phyloP scores from a whole-genome alignment of 2,113 vertebrate species.

The Lamprotornis superbus region DNA sequence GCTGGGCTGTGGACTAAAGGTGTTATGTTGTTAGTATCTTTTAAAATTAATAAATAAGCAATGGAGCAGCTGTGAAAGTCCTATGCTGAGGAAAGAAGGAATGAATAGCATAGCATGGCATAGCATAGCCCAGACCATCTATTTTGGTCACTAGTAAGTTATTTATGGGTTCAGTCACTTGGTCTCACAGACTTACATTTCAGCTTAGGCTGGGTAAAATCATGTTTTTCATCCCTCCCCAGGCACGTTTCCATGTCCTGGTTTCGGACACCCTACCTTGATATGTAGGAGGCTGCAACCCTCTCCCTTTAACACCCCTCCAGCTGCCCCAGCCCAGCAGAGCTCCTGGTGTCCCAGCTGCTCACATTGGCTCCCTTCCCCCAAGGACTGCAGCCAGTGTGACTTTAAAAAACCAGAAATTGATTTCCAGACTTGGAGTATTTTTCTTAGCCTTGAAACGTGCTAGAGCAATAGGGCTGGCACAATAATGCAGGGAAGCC shows the following conservation, averaged over 20 bases:
- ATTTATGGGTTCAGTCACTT: not conserved
- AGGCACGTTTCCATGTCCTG: not conserved
- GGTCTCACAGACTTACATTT: not conserved
- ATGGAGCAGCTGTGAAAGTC: not conserved
- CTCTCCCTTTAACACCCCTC: rapidly evolving
- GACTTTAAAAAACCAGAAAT: not conserved
- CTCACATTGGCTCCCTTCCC: not conserved
- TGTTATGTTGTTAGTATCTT: not conserved
- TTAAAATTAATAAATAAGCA: not conserved
- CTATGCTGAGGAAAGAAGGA: not conserved
- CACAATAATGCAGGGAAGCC: not conserved
- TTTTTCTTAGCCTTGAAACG: not conserved
- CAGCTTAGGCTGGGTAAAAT: not conserved
- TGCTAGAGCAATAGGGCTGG: not conserved
- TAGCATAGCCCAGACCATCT: not conserved
- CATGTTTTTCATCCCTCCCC: not conserved
- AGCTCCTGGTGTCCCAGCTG: not conserved
- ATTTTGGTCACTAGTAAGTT: not conserved
- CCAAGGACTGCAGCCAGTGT: not conserved
- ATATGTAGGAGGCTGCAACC: not conserved
- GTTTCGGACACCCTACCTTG: not conserved
- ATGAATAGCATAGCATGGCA: not conserved
- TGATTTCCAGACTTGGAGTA: not conserved
- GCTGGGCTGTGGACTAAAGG: not conserved
- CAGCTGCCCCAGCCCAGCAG: not conserved